phyloP scores from a whole-genome alignment of 2,113 vertebrate genomes.

The Salvelinus sp. region DNA sequence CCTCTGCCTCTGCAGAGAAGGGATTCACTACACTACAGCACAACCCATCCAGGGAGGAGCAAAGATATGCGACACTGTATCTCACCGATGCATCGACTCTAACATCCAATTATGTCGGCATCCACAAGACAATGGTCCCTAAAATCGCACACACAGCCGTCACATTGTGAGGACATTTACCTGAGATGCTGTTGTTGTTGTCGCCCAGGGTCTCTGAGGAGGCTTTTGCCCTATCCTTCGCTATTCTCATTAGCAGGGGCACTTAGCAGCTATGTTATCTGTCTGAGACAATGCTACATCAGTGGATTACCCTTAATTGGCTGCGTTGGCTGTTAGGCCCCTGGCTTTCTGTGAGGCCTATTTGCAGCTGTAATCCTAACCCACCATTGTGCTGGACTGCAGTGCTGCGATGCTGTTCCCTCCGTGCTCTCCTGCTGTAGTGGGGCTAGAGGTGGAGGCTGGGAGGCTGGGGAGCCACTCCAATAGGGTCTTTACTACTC shows the following conservation, averaged over 20 bases:
- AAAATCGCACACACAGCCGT: slow-evolving; percentile 59
- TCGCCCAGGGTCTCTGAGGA: neutral
- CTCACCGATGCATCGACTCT: slow-evolving; percentile 62
- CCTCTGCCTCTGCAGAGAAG: neutral
- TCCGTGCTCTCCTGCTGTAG: neutral
- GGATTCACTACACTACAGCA: neutral
- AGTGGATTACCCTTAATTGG: slow-evolving; percentile 86
- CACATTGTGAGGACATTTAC: slow-evolving; percentile 60
- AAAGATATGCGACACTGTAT: slow-evolving; percentile 42
- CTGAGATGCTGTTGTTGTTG: neutral
- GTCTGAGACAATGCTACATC: slow-evolving; percentile 84
- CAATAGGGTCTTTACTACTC: too few relatives aligned
- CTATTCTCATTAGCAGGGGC: slow-evolving; percentile 74
- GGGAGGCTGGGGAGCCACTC: neutral
- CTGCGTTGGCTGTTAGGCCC: slow-evolving; percentile 72
- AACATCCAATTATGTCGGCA: slow-evolving; percentile 59
- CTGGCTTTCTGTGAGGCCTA: slow-evolving; percentile 72
- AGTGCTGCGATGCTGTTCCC: neutral
- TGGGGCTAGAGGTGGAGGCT: neutral
- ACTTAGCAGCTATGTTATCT: slow-evolving; percentile 69
- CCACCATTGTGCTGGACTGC: slow-evolving; percentile 48
- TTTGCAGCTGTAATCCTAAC: slow-evolving; percentile 80
- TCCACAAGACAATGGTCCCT: slow-evolving; percentile 71
- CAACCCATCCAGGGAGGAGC: neutral
- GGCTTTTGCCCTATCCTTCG: slow-evolving; percentile 32